phyloP scores from a whole-genome alignment of 1,140 invertebrate genomes.

The Pseudachorutes palmiensis region DNA sequence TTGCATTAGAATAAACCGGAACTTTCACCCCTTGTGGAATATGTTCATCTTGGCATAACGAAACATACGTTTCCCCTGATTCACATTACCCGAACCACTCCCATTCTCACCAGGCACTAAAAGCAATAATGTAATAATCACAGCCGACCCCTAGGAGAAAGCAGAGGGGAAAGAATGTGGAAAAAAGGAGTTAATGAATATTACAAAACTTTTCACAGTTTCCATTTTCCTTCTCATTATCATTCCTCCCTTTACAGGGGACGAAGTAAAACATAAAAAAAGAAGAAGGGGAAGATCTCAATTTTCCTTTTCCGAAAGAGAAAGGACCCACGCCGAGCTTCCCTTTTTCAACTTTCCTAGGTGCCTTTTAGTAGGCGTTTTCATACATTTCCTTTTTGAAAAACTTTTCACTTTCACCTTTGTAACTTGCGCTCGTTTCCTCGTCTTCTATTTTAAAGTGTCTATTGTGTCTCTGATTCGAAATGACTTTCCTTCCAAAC shows the following conservation, averaged over 20 bases:
- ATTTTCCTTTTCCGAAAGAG: conserved; percentile 33
- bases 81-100: conserved; percentile 5
- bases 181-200: conserved; percentile 12
- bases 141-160: background rate
- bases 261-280: background rate
- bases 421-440: too few species aligned
- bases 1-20: too few species aligned
- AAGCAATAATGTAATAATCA: conserved; percentile 6
- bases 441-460: too few species aligned
- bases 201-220: conserved; percentile 12
- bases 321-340: too few species aligned
- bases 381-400: background rate
- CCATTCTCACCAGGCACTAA: background rate
- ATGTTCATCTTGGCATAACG: background rate
- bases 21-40: too few species aligned
- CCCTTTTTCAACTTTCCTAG: background rate
- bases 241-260: background rate
- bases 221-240: conserved; percentile 10
- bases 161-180: background rate
- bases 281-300: conserved; percentile 44
- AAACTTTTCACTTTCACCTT: too few species aligned
- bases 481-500: background rate
- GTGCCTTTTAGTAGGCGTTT: background rate
- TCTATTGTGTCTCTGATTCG: too few species aligned
- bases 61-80: conserved; percentile 3